Evolutionary conservation across 1,140 invertebrate genomes (phyloP).

Genomic region (Artemia franciscana): DNA sequence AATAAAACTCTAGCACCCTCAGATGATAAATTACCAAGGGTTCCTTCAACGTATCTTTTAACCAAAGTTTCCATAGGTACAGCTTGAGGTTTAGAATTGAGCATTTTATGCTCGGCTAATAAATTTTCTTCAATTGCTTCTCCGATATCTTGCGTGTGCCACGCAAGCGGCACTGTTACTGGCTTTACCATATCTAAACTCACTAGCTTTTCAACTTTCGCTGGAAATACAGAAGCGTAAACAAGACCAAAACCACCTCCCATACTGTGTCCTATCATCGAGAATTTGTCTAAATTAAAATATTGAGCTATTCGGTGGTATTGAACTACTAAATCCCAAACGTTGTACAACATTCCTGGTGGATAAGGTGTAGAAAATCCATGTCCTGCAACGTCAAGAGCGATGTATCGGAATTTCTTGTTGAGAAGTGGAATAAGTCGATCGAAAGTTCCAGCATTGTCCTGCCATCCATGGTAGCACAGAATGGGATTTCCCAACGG

Average conservation of each 20-base stretch:
- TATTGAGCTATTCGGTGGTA: slow-evolving; percentile 16
- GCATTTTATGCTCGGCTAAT: slow-evolving; percentile 10
- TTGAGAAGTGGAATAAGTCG: slow-evolving; percentile 17
- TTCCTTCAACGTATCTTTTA: slow-evolving; percentile 12
- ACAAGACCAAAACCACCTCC: slow-evolving; percentile 18
- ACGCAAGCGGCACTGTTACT: slow-evolving; percentile 4
- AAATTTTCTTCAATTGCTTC: slow-evolving; percentile 11
- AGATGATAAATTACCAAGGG: slow-evolving; percentile 12
- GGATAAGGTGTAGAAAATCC: slow-evolving; percentile 18
- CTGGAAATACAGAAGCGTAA: slow-evolving; percentile 17
- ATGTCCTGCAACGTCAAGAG: slow-evolving; percentile 19
- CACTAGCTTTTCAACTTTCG: slow-evolving; percentile 15
- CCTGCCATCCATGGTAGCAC: slow-evolving; percentile 44
- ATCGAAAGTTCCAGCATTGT: slow-evolving; percentile 23
- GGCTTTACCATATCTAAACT: slow-evolving; percentile 17
- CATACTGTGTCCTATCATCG: slow-evolving; percentile 21
- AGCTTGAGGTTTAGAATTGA: slow-evolving; percentile 7
- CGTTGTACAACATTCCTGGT: slow-evolving; percentile 14
- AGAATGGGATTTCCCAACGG: slow-evolving; percentile 34
- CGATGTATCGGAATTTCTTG: slow-evolving; percentile 7
- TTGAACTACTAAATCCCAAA: slow-evolving; percentile 13
- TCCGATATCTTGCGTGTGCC: background rate
- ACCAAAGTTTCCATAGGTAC: slow-evolving; percentile 14
- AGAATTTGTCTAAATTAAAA: slow-evolving; percentile 20
- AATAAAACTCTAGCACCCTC: slow-evolving; percentile 16